phyloP scores from a whole-genome alignment of 2,888 invertebrate species.

The Scaptodrosophila latifasciaeformis region DNA sequence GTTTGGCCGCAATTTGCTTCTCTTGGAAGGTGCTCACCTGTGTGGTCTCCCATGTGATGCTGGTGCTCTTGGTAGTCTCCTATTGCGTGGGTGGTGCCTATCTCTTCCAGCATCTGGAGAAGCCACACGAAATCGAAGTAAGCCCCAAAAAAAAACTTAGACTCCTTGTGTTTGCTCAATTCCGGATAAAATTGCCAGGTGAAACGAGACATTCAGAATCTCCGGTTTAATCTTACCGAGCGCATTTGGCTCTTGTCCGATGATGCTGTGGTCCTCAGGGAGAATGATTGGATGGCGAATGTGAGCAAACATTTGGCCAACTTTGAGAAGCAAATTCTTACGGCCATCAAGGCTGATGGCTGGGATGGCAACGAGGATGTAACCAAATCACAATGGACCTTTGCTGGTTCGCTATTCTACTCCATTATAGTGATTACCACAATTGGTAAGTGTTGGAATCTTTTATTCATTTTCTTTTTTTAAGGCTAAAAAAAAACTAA shows the following conservation, averaged over 20 bases:
- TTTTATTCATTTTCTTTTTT: slow-evolving; percentile 8
- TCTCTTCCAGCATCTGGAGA: slow-evolving; percentile 87
- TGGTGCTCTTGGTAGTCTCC: slow-evolving; percentile 90
- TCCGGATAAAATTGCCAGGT: slow-evolving; percentile 81
- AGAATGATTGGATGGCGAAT: slow-evolving; percentile 86
- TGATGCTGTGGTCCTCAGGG: slow-evolving; percentile 78
- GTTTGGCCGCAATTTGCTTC: slow-evolving; percentile 73
- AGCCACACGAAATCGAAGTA: slow-evolving; percentile 84
- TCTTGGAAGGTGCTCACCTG: slow-evolving; percentile 88
- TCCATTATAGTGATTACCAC: slow-evolving; percentile 97
- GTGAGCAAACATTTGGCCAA: slow-evolving; percentile 80
- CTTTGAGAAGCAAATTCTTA: slow-evolving; percentile 84
- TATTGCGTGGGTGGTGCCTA: slow-evolving; percentile 93
- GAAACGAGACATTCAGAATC: slow-evolving; percentile 83
- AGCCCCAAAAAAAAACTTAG: slow-evolving; percentile 37
- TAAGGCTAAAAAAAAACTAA: slow-evolving; percentile 20
- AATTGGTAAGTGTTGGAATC: slow-evolving; percentile 82
- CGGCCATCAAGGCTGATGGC: slow-evolving; percentile 90
- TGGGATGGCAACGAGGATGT: slow-evolving; percentile 89
- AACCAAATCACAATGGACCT: slow-evolving; percentile 85
- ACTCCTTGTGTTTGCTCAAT: not conserved
- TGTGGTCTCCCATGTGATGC: slow-evolving; percentile 90
- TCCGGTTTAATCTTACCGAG: slow-evolving; percentile 85
- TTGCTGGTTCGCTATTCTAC: slow-evolving; percentile 92
- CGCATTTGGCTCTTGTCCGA: slow-evolving; percentile 84